A percentile compares a stretch with the other conserved stretches of the same genome.
Evolutionary conservation across 2,888 invertebrate species (phyloP).

Genomic region (Phania funesta): DNA sequence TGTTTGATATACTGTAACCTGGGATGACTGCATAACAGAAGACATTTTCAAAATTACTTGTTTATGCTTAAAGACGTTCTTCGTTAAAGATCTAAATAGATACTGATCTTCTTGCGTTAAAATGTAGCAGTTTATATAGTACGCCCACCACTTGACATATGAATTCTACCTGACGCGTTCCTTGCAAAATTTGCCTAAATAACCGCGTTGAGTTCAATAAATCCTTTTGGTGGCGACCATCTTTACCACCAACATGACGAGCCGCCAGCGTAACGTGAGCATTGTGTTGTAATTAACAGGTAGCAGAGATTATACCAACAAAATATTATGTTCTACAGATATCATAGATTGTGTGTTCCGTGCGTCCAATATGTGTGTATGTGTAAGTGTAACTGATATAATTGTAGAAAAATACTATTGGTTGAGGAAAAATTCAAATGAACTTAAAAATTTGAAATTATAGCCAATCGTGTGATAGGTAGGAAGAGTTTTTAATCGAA

Average conservation of each 20-base stretch:
- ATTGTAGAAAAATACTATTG: background rate
- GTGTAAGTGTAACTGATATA: background rate
- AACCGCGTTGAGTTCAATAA: slow-evolving; percentile 71
- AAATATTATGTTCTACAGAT: slow-evolving; percentile 35
- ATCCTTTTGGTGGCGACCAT: slow-evolving; percentile 69
- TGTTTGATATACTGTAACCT: background rate
- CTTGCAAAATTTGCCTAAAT: slow-evolving; percentile 72
- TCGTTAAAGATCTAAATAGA: background rate
- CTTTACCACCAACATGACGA: slow-evolving; percentile 38
- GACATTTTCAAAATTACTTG: slow-evolving; percentile 41
- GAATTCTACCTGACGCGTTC: slow-evolving; percentile 44
- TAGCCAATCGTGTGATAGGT: no score
- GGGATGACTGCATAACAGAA: slow-evolving; percentile 30
- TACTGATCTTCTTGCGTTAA: slow-evolving; percentile 24
- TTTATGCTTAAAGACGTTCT: slow-evolving; percentile 9
- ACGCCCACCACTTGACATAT: background rate
- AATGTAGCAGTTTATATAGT: slow-evolving; percentile 16
- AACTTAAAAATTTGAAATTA: no score
- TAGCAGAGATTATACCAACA: slow-evolving; percentile 34
- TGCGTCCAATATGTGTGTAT: background rate
- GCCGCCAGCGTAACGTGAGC: slow-evolving; percentile 39
- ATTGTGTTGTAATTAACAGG: slow-evolving; percentile 37
- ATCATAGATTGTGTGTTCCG: slow-evolving; percentile 9
- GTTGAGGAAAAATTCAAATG: background rate
- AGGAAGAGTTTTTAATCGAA: no score